Evolutionary conservation across 2,113 vertebrate genomes (phyloP).

Genomic region (Turnix velox): DNA sequence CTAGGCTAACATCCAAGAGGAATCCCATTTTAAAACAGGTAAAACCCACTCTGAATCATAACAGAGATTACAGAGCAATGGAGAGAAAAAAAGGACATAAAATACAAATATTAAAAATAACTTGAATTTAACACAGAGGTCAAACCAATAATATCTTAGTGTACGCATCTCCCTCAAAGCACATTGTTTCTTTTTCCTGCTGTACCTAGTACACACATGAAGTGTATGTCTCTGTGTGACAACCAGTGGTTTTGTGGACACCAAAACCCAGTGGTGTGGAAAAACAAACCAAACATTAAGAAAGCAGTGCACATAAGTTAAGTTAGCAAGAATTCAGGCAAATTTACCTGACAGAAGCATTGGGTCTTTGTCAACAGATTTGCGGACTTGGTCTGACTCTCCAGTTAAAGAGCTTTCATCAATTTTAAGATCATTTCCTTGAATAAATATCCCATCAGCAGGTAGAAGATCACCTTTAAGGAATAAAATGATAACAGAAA

Average conservation of each 20-base stretch:
- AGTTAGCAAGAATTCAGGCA: background rate
- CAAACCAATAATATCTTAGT: background rate
- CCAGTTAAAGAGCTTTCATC: slow-evolving; percentile 97
- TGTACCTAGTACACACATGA: background rate
- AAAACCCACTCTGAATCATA: background rate
- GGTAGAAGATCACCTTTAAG: slow-evolving; percentile 92
- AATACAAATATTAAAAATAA: background rate
- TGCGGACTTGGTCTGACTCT: slow-evolving; percentile 97
- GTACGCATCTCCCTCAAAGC: background rate
- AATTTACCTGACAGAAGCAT: slow-evolving; percentile 94
- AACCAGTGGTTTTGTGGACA: background rate
- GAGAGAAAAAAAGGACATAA: background rate
- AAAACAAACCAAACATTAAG: background rate
- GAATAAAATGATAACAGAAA: background rate
- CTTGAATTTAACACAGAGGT: background rate
- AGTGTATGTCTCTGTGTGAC: too few species aligned
- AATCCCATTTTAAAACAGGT: background rate
- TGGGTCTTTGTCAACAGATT: slow-evolving; percentile 92
- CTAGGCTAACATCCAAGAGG: background rate
- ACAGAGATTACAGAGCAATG: background rate
- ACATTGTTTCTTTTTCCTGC: background rate
- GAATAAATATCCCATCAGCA: slow-evolving; percentile 92
- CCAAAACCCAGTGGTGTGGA: background rate
- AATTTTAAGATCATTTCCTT: slow-evolving; percentile 97
- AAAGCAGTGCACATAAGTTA: background rate